These are phyloP conservation scores for Seriola quinqueradiata DNA, from an alignment of 2,113 vertebrate genomes.

Conservation along the genomic window DNA sequence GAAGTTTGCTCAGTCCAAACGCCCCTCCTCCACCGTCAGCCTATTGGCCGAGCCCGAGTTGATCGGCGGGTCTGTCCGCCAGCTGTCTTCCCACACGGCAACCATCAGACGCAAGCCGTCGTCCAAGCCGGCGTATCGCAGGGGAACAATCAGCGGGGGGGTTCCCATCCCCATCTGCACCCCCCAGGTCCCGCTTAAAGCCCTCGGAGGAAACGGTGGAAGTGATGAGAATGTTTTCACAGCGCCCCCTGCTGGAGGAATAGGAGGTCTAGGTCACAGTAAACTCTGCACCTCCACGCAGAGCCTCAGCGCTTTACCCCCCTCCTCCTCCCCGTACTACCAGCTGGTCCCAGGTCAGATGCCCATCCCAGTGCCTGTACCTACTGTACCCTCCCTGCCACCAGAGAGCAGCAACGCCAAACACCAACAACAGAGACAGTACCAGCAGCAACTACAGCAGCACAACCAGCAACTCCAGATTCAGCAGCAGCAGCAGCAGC, in stretches of 20 bases:
- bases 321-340: constrained; percentile 79
- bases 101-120: constrained; percentile 89
- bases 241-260: constrained; percentile 36
- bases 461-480: constrained; percentile 54
- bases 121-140: constrained; percentile 83
- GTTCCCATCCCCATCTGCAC: constrained; percentile 87
- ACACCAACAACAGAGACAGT: constrained; percentile 58
- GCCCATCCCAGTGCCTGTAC: constrained; percentile 72
- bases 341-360: constrained; percentile 84
- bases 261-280: constrained; percentile 66
- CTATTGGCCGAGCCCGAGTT: constrained; percentile 82
- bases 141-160: constrained; percentile 86
- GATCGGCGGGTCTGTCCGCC: constrained; percentile 47
- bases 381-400: constrained; percentile 58
- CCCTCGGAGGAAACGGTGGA: constrained; percentile 11
- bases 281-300: constrained; percentile 84
- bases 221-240: constrained; percentile 68
- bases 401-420: constrained; percentile 46
- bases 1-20: constrained; percentile 85
- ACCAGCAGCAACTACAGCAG: constrained; percentile 39
- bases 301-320: constrained; percentile 82
- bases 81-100: constrained; percentile 81
- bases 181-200: constrained; percentile 84
- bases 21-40: constrained; percentile 87
- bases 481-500: constrained; percentile 29